phyloP scores from a whole-genome alignment of 2,797 vertebrate genomes.

The Cirrhinus molitorella region DNA sequence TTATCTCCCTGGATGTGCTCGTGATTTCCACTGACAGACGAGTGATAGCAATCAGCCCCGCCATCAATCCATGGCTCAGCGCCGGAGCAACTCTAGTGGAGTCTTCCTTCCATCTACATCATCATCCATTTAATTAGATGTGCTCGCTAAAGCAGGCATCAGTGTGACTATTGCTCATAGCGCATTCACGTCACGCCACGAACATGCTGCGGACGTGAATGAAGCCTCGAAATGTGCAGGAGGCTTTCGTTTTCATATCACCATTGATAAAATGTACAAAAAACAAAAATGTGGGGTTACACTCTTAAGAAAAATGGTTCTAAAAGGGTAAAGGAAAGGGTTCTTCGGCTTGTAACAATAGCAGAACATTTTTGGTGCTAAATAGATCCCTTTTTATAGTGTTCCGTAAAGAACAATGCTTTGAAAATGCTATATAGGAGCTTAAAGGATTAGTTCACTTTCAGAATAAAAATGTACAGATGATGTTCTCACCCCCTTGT shows the following conservation, averaged over 20 bases:
- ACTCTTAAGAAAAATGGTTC: too few species aligned
- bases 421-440: too few species aligned
- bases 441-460: too few species aligned
- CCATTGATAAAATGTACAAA: not conserved
- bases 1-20: constrained; percentile 58
- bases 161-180: not conserved
- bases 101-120: constrained; percentile 33
- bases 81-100: constrained; percentile 6
- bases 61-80: constrained; percentile 54
- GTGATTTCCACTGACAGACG: constrained; percentile 60
- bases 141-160: not conserved
- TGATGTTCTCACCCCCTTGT: too few species aligned
- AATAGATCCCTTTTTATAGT: too few species aligned
- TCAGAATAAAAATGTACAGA: too few species aligned
- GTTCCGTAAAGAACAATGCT: too few species aligned
- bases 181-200: not conserved
- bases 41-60: constrained; percentile 58
- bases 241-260: not conserved
- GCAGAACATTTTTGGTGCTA: too few species aligned
- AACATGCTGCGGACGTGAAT: not conserved
- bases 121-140: constrained; percentile 27
- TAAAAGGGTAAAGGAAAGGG: too few species aligned
- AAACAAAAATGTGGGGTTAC: not conserved
- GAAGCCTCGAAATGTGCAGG: not conserved
- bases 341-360: too few species aligned